Evolutionary conservation across 1,140 invertebrate species (phyloP).

Genomic region (Anoplolepis gracilipes): DNA sequence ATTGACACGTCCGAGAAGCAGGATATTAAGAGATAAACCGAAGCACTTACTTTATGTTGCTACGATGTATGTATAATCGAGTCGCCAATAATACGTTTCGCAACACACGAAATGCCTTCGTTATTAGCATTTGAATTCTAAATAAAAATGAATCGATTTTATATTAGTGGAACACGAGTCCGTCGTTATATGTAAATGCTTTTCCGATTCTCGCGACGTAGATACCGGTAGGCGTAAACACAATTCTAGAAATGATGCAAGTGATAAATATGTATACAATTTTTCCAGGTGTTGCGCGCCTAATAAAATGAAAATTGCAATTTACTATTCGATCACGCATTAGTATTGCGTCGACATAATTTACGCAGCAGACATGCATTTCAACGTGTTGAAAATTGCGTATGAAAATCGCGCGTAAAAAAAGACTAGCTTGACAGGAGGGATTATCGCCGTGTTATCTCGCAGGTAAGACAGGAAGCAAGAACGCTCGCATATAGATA

Average conservation of each 20-base stretch:
- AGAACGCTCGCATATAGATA: conserved; percentile 64
- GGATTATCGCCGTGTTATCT: conserved; percentile 34
- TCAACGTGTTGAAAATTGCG: conserved; percentile 20
- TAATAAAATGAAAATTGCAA: conserved; percentile 24
- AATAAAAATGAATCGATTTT: conserved; percentile 20
- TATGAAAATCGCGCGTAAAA: conserved; percentile 33
- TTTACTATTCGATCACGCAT: background rate
- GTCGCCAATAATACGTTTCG: background rate
- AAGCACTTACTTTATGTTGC: background rate
- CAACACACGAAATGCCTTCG: background rate
- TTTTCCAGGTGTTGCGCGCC: background rate
- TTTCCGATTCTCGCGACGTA: background rate
- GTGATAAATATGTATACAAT: background rate
- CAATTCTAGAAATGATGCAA: background rate
- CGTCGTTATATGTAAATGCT: background rate
- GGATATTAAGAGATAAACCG: conserved; percentile 18
- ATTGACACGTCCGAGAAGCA: background rate
- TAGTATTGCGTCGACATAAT: conserved; percentile 9
- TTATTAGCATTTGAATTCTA: background rate
- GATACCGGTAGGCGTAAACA: conserved; percentile 1
- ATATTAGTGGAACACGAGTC: background rate
- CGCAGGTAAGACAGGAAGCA: conserved; percentile 35
- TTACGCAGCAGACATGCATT: conserved; percentile 20
- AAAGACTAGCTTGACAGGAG: conserved; percentile 10
- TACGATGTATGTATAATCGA: too few species aligned